phyloP scores from a whole-genome alignment of 1,140 invertebrate genomes.

The Frieseomelitta varia region DNA sequence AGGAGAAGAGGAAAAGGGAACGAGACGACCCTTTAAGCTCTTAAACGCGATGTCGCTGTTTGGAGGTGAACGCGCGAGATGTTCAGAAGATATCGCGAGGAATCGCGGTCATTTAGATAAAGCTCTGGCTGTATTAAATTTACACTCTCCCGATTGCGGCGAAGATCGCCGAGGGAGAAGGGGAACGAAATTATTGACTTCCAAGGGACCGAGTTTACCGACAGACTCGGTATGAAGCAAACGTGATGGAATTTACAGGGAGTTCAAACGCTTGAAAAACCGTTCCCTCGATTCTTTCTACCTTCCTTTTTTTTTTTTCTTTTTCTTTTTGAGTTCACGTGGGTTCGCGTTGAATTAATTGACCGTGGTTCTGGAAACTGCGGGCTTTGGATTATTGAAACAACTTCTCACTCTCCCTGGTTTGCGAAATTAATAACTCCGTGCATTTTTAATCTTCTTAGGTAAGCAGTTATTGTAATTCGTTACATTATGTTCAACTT shows the following conservation, averaged over 20 bases:
- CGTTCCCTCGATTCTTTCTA: not conserved
- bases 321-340: not conserved
- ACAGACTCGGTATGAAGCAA: not conserved
- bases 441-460: too few species aligned
- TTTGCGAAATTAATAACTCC: too few species aligned
- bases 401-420: too few species aligned
- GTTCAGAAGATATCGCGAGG: slow-evolving; percentile 58
- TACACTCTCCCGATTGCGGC: slow-evolving; percentile 58
- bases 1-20: not conserved
- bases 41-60: not conserved
- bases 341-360: not conserved
- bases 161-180: not conserved
- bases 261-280: not conserved
- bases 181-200: slow-evolving; percentile 22
- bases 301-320: too few species aligned
- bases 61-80: not conserved
- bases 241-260: not conserved
- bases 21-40: not conserved
- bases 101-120: slow-evolving; percentile 74
- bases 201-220: not conserved
- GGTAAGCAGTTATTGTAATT: too few species aligned
- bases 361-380: not conserved
- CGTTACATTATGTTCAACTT: too few species aligned
- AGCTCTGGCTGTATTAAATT: slow-evolving; percentile 75
- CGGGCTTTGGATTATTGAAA: too few species aligned